phyloP scores from a whole-genome alignment of 2,113 vertebrate genomes.

The Columba livia region DNA sequence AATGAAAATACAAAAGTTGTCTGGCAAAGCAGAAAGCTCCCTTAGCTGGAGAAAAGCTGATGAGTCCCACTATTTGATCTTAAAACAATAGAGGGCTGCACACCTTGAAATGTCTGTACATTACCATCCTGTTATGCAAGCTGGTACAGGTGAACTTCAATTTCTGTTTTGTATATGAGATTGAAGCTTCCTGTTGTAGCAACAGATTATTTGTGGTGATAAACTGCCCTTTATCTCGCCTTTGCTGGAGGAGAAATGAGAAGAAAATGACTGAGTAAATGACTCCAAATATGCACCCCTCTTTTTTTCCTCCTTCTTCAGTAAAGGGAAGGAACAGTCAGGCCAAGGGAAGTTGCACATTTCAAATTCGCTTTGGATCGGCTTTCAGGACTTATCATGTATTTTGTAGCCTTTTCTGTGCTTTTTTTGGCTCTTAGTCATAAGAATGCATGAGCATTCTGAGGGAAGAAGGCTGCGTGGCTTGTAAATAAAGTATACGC shows the following conservation, averaged over 20 bases:
- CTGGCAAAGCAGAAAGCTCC: slow-evolving; percentile 12
- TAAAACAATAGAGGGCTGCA: slow-evolving; percentile 59
- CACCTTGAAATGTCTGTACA: slow-evolving; percentile 60
- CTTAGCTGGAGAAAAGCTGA: slow-evolving; percentile 27
- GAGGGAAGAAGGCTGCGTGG: not conserved
- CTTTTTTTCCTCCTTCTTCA: not conserved
- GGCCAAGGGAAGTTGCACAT: not conserved
- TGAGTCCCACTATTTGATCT: slow-evolving; percentile 50
- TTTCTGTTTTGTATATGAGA: not conserved
- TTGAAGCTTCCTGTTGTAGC: not conserved
- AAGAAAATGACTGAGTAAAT: not conserved
- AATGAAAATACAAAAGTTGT: slow-evolving; percentile 28
- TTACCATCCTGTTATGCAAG: slow-evolving; percentile 44
- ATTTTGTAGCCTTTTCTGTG: not conserved
- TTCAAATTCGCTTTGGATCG: not conserved
- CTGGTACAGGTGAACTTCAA: not conserved
- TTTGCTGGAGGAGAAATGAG: not conserved
- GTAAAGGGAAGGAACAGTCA: not conserved
- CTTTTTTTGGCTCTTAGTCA: not conserved
- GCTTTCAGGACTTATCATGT: not conserved
- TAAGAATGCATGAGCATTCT: not conserved
- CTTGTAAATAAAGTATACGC: slow-evolving; percentile 8
- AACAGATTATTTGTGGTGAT: not conserved
- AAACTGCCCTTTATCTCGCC: not conserved
- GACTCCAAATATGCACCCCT: not conserved